phyloP scores from a whole-genome alignment of 1,140 invertebrate genomes.

The Brachionus manjavacas region DNA sequence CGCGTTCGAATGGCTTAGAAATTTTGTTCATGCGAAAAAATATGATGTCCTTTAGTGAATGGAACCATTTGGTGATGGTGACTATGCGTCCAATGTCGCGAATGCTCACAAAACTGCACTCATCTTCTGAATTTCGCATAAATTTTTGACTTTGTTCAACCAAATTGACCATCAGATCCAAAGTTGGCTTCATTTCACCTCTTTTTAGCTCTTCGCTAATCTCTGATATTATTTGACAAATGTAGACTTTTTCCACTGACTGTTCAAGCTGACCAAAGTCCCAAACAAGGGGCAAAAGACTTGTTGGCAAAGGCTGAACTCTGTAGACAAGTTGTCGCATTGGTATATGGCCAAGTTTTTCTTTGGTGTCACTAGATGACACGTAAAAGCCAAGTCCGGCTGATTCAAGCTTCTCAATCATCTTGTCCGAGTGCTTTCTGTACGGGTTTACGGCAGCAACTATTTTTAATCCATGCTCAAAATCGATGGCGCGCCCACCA shows the following conservation, averaged over 20 bases:
- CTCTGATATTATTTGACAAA: constrained; percentile 44
- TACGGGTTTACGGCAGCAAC: constrained; percentile 54
- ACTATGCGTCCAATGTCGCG: constrained; percentile 51
- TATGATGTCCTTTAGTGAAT: not conserved
- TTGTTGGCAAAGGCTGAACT: constrained; percentile 51
- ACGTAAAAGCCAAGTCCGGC: constrained; percentile 52
- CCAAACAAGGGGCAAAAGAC: constrained; percentile 52
- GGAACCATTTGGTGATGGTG: constrained; percentile 44
- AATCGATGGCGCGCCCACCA: constrained; percentile 46
- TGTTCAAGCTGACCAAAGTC: constrained; percentile 51
- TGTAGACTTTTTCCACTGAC: constrained; percentile 49
- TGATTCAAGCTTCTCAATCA: constrained; percentile 50
- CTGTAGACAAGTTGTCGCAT: constrained; percentile 53
- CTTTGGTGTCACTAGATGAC: constrained; percentile 47
- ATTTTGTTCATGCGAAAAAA: not conserved
- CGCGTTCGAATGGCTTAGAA: not conserved
- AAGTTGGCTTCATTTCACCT: not conserved
- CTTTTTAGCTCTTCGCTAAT: not conserved
- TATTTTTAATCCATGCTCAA: constrained; percentile 48
- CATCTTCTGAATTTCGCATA: constrained; percentile 50
- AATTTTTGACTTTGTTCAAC: constrained; percentile 50
- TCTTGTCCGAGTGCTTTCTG: constrained; percentile 50
- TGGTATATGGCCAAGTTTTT: constrained; percentile 48
- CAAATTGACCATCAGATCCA: constrained; percentile 44
- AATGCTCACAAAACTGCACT: constrained; percentile 55